These are phyloP conservation scores for Calliopsis andreniformis DNA, from an alignment of 1,140 invertebrate species.

Conservation along the genomic window DNA sequence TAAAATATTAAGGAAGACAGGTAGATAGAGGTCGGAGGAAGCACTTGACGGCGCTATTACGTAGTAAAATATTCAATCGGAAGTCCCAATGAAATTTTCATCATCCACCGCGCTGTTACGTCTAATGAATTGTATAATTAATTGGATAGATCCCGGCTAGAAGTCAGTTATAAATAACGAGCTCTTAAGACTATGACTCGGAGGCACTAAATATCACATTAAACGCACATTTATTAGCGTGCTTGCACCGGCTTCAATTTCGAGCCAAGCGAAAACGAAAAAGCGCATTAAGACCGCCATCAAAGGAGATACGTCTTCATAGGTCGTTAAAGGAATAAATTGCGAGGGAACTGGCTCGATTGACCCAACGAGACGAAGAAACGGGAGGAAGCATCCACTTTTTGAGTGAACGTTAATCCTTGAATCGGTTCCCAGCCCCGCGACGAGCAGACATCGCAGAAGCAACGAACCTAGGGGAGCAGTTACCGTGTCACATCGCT, in stretches of 20 bases:
- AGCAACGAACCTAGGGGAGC: slow-evolving; percentile 2
- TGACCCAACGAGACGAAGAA: slow-evolving; percentile 19
- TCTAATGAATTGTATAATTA: slow-evolving; percentile 70
- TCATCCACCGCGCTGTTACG: slow-evolving; percentile 62
- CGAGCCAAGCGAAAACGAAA: neutral
- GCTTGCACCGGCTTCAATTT: neutral
- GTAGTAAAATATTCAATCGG: slow-evolving; percentile 67
- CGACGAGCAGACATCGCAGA: neutral
- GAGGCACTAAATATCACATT: neutral
- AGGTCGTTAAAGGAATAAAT: neutral
- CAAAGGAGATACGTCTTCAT: slow-evolving; percentile 1
- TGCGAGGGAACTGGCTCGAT: slow-evolving; percentile 5
- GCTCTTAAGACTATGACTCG: neutral
- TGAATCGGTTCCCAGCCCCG: slow-evolving; percentile 31
- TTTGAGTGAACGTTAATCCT: too few species aligned
- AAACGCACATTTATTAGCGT: neutral
- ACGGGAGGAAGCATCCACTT: slow-evolving; percentile 35
- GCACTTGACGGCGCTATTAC: slow-evolving; percentile 44
- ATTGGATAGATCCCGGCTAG: slow-evolving; percentile 25
- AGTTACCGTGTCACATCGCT: slow-evolving; percentile 62
- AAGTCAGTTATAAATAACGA: neutral
- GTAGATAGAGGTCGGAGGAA: neutral
- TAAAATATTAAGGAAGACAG: neutral
- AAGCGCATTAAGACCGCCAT: neutral
- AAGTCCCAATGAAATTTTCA: slow-evolving; percentile 65